These are phyloP conservation scores for Sebastes schlegelii DNA, from an alignment of 2,113 vertebrate species.

Conservation along the genomic window DNA sequence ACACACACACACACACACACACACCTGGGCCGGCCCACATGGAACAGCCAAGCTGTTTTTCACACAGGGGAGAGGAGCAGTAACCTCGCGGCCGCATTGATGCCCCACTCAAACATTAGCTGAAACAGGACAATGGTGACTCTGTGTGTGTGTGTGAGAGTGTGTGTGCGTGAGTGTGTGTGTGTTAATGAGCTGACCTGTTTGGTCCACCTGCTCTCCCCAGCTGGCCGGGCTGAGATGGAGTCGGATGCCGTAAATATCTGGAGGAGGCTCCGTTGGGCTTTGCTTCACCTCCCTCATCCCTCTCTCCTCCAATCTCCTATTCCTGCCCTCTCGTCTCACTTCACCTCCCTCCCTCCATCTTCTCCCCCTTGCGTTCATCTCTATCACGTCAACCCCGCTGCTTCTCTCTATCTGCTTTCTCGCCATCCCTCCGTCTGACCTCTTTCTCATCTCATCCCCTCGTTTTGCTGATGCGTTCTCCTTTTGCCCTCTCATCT, in stretches of 20 bases:
- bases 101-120: constrained; percentile 47
- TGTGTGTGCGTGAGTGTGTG: constrained; percentile 55
- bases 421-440: constrained; percentile 12
- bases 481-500: constrained; percentile 5
- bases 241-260: constrained; percentile 79
- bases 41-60: constrained; percentile 36
- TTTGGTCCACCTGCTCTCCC: constrained; percentile 83
- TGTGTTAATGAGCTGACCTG: constrained; percentile 84
- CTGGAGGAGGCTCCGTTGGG: constrained; percentile 69
- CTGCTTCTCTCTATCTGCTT: background rate
- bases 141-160: constrained; percentile 37
- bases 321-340: constrained; percentile 42
- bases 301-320: constrained; percentile 37
- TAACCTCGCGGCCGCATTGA: constrained; percentile 36
- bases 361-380: constrained; percentile 36
- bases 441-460: constrained; percentile 21
- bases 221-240: constrained; percentile 77
- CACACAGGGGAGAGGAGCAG: constrained; percentile 33
- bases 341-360: constrained; percentile 35
- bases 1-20: constrained; percentile 48
- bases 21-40: constrained; percentile 49
- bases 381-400: constrained; percentile 21
- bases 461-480: background rate
- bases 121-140: constrained; percentile 53
- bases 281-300: constrained; percentile 46